phyloP scores from a whole-genome alignment of 2,888 invertebrate species.

The Cheilosia pagana region DNA sequence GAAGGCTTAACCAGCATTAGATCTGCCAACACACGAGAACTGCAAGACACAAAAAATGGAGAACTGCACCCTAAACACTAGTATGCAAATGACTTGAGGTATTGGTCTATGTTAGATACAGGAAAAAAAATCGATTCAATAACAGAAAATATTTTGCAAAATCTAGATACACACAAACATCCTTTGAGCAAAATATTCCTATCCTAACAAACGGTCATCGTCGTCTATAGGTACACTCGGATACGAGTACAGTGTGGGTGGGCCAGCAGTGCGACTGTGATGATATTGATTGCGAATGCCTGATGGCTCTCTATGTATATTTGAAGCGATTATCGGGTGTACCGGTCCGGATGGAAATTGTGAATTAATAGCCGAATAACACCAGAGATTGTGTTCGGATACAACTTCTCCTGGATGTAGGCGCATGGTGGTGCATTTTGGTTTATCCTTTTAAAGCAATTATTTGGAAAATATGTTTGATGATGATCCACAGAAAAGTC shows the following conservation, averaged over 20 bases:
- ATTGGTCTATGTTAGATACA: conserved; percentile 29
- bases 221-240: background rate
- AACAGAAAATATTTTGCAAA: conserved; percentile 64
- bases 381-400: conserved; percentile 65
- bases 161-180: conserved; percentile 46
- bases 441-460: conserved; percentile 72
- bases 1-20: conserved; percentile 43
- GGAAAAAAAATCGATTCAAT: conserved; percentile 48
- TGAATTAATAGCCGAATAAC: conserved; percentile 71
- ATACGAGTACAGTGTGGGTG: conserved; percentile 5
- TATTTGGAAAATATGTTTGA: conserved; percentile 74
- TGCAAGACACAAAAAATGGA: background rate
- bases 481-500: conserved; percentile 62
- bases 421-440: conserved; percentile 56
- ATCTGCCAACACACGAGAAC: conserved; percentile 2
- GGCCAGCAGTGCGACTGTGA: conserved; percentile 3
- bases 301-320: conserved; percentile 31
- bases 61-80: background rate
- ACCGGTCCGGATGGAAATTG: conserved; percentile 48
- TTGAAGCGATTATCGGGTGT: conserved; percentile 46
- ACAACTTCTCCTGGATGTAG: conserved; percentile 30
- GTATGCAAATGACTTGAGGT: conserved; percentile 56
- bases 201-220: conserved; percentile 15
- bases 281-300: conserved; percentile 52
- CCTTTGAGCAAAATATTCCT: conserved; percentile 47